Conservation (phyloP, 2,888 invertebrate genomes). For the Abrostola triplasia region DNA sequence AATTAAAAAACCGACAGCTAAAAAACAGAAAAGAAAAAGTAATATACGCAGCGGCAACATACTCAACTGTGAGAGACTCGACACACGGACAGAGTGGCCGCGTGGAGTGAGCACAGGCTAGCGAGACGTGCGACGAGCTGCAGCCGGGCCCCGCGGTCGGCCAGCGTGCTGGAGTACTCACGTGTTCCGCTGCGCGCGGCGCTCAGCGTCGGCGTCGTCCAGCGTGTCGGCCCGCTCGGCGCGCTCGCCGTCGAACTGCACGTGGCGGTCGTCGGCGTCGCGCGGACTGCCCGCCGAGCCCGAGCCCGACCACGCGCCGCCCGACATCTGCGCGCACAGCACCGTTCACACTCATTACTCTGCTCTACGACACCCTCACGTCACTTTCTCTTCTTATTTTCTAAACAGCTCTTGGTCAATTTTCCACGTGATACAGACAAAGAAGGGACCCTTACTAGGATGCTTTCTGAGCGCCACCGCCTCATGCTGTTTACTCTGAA, state of each 20-base stretch:
- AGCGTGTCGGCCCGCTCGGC: conserved; percentile 65
- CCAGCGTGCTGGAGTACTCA: conserved; percentile 61
- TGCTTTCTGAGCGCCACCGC: conserved; percentile 3
- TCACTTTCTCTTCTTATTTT: background rate
- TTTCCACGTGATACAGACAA: background rate
- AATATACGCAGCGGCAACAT: background rate
- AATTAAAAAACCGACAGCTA: too few relatives aligned
- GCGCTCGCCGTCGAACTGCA: conserved; percentile 71
- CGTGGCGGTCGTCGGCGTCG: conserved; percentile 72
- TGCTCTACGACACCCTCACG: background rate
- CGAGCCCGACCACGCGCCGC: conserved; percentile 34
- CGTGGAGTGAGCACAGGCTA: too few relatives aligned
- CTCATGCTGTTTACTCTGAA: conserved; percentile 3
- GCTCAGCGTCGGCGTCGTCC: conserved; percentile 72
- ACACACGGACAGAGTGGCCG: too few relatives aligned
- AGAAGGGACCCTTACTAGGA: conserved; percentile 5
- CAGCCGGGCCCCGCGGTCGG: too few relatives aligned
- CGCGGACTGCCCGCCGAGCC: conserved; percentile 30
- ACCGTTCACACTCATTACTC: background rate
- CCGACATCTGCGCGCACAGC: conserved; percentile 39
- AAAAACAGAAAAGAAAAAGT: too few relatives aligned
- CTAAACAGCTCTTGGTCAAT: background rate
- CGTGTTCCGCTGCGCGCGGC: conserved; percentile 69
- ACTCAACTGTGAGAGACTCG: too few relatives aligned
- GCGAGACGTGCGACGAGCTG: too few relatives aligned